Percentiles rank a stretch among this genome's conserved stretches.
Evolutionary conservation across 2,113 vertebrate species (phyloP).

Genomic region (Lanius collurio): DNA sequence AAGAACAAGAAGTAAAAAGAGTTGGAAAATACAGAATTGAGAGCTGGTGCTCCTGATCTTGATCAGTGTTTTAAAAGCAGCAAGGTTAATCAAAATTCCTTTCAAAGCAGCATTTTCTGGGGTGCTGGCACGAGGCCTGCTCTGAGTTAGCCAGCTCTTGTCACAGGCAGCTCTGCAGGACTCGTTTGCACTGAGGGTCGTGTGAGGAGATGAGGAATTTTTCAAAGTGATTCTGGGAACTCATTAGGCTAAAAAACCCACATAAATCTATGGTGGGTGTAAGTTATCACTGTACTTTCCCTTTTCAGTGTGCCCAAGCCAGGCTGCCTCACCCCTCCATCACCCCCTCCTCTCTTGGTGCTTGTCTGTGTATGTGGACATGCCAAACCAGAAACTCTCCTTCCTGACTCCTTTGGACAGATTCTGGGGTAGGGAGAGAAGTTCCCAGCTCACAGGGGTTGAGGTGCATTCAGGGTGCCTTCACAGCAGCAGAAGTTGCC

Average conservation of each 20-base stretch:
- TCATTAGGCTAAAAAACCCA: not conserved
- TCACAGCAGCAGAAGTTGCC: not conserved
- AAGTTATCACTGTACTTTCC: not conserved
- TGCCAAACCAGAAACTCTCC: accelerated
- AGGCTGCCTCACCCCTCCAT: not conserved
- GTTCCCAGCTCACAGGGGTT: not conserved
- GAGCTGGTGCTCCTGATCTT: not conserved
- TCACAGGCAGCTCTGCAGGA: not conserved
- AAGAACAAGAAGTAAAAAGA: not conserved
- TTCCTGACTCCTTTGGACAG: not conserved
- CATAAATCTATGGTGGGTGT: not conserved
- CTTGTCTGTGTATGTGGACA: accelerated
- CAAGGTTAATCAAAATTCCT: not conserved
- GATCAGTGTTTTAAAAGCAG: not conserved
- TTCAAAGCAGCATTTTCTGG: not conserved
- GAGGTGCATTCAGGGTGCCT: not conserved
- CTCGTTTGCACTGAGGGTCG: accelerated
- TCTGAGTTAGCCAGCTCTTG: not conserved
- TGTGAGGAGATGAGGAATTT: not conserved
- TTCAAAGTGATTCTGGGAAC: not conserved
- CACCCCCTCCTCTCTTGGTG: not conserved
- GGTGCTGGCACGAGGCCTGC: accelerated
- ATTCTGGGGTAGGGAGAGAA: not conserved
- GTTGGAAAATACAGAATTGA: not conserved
- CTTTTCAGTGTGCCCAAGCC: not conserved